These are phyloP conservation scores for Xyrauchen texanus DNA, from an alignment of 2,113 vertebrate genomes.

Conservation along the genomic window DNA sequence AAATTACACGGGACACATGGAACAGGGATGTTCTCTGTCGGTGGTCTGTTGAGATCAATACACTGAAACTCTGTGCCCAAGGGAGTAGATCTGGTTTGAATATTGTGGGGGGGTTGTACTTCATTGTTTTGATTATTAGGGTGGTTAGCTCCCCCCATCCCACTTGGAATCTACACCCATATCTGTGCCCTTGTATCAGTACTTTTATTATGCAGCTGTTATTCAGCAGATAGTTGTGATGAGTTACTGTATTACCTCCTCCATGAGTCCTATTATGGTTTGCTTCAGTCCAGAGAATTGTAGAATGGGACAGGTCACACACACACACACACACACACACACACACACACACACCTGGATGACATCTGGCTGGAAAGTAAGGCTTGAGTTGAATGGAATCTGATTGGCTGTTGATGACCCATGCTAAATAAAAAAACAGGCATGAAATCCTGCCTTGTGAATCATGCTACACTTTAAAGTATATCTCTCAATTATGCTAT, in stretches of 20 bases:
- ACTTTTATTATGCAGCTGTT: not conserved
- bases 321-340: not conserved
- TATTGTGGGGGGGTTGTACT: too few species aligned
- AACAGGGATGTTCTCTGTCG: not conserved
- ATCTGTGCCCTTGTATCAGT: not conserved
- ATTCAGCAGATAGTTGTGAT: not conserved
- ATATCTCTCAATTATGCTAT: not conserved
- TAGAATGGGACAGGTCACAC: slow-evolving; percentile 5
- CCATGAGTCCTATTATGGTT: not conserved
- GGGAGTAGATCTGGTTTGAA: too few species aligned
- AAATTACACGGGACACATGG: slow-evolving; percentile 1
- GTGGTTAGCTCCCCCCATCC: too few species aligned
- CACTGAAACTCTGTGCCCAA: not conserved
- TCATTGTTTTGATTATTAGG: too few species aligned
- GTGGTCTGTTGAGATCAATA: not conserved
- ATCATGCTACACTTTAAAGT: not conserved
- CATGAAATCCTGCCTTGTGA: slow-evolving; percentile 10
- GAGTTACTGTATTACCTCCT: not conserved
- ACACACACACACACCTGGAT: not conserved
- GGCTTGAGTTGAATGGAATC: not conserved
- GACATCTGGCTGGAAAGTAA: slow-evolving; percentile 24
- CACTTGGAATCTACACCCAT: too few species aligned
- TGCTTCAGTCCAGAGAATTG: not conserved
- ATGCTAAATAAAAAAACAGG: not conserved
- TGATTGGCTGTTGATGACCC: slow-evolving; percentile 11